phyloP scores from a whole-genome alignment of 2,888 invertebrate species.

The Doris montereyensis region DNA sequence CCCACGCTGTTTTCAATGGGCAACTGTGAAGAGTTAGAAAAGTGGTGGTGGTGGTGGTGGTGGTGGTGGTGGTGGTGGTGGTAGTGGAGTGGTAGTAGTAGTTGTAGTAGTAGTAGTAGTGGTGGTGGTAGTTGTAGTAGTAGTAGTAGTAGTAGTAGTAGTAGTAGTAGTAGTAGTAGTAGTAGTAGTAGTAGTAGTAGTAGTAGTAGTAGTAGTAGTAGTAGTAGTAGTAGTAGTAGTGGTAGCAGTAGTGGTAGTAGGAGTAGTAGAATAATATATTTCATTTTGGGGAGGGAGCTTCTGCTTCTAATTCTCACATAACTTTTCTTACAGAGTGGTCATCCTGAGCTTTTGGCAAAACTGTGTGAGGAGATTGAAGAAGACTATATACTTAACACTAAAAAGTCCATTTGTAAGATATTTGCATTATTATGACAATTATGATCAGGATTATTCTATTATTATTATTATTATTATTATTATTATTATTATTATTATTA shows the following conservation, averaged over 20 bases:
- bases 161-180: not conserved
- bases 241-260: not conserved
- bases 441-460: not conserved
- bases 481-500: not conserved
- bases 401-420: conserved; percentile 80
- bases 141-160: not conserved
- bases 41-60: no score
- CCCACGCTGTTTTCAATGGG: no score
- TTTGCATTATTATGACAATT: not conserved
- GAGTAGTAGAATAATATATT: not conserved
- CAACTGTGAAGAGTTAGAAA: no score
- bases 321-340: conserved; percentile 55
- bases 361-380: conserved; percentile 85
- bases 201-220: not conserved
- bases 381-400: conserved; percentile 89
- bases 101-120: no score
- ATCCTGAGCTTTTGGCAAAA: conserved; percentile 69
- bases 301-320: no score
- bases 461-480: not conserved
- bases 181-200: not conserved
- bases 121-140: no score
- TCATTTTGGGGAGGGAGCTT: no score
- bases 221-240: not conserved
- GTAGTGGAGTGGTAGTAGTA: no score
- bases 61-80: no score